Base-by-base conservation (phyloP, 2,113 vertebrate genomes). In the Dipodomys merriami region DNA sequence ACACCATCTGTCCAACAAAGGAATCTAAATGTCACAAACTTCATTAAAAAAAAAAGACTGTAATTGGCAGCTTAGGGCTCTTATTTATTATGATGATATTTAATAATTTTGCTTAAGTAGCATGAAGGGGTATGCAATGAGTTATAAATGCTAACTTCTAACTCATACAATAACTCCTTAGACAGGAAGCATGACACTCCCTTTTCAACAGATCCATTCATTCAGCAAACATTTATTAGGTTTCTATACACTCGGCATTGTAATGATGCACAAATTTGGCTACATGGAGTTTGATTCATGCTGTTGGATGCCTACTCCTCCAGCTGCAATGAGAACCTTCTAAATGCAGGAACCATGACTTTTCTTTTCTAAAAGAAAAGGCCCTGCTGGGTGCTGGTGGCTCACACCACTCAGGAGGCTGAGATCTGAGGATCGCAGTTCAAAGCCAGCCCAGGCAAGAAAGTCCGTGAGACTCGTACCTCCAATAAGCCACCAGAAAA, bases 1-100 rank as follows among this genome's bases (percentile, higher is more conserved):
- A 91, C 8, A 79, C 94, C 95, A 95, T 95, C 95, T 97, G 96
- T 64, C 93, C 86, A 94, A 88, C 90, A 86, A 95, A 96, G 91
- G 76, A 91, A 93, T 80, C 65, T 92, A 94, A 97, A 96, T 95
- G 96, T 91, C 95, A 96, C 85, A 65, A 95, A 95, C 83, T 95
- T 92, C 33, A 83, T 53, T 71, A 95, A 93, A 94, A 44, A 22
- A 23, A 7, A n/a, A 4, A 18, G 33, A 95, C 85, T 71, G 49
- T 81, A 94, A 95, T 64, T 91, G 79, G 35, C 83, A 93, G 33
- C 83, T 76, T 86, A 86, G 78, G 85, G 82, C 72, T 94, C 49
- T 96, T 53, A 76, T 86, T 96, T 91, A 91, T 95, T 90, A 82
- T 67, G 15, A 86, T 53, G 71, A 64, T 89, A 86, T 83, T 95